These are phyloP conservation scores for Molorchus minor DNA, from an alignment of 2,888 invertebrate genomes.

Conservation along the genomic window DNA sequence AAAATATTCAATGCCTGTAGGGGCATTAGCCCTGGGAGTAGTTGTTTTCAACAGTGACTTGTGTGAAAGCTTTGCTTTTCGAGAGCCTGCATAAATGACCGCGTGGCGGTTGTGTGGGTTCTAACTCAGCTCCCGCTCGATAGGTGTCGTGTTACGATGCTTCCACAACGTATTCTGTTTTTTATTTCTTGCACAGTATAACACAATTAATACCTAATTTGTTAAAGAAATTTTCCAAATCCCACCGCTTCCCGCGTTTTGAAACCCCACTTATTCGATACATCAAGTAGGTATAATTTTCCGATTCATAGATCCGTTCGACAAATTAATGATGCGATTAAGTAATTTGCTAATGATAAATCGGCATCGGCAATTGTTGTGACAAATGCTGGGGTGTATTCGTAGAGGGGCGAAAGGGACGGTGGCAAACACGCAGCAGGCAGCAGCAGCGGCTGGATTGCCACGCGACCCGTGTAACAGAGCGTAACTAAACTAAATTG, in stretches of 20 bases:
- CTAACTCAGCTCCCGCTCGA: too few species aligned
- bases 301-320: slow-evolving; percentile 6
- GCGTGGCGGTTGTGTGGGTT: too few species aligned
- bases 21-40: too few species aligned
- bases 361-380: slow-evolving; percentile 40
- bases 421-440: slow-evolving; percentile 21
- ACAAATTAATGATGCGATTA: slow-evolving; percentile 36
- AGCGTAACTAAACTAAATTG: slow-evolving; percentile 66
- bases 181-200: too few species aligned
- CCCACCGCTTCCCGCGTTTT: neutral
- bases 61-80: too few species aligned
- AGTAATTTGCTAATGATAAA: slow-evolving; percentile 39
- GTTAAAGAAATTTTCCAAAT: too few species aligned
- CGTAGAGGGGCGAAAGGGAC: slow-evolving; percentile 48
- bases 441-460: slow-evolving; percentile 60
- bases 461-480: slow-evolving; percentile 65
- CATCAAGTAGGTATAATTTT: neutral
- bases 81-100: too few species aligned
- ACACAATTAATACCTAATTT: too few species aligned
- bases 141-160: too few species aligned
- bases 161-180: too few species aligned
- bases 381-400: slow-evolving; percentile 42
- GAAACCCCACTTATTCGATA: neutral
- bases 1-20: too few species aligned
- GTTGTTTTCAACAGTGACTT: too few species aligned